A percentile compares a stretch with the other conserved stretches of the same genome.
phyloP scores from a whole-genome alignment of 2,888 invertebrate genomes.

The Conistra vaccinii region DNA sequence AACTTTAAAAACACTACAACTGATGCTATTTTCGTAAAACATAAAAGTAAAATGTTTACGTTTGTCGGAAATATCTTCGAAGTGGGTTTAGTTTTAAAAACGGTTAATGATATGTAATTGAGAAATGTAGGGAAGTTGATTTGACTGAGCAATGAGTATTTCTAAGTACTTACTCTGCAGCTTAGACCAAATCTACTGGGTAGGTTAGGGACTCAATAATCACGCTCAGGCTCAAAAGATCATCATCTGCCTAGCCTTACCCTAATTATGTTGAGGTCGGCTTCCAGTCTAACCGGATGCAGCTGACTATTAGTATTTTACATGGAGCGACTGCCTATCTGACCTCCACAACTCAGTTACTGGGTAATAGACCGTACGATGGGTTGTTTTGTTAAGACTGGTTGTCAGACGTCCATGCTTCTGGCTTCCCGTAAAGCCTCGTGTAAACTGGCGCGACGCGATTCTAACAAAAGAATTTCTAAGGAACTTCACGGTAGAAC shows the following conservation, averaged over 20 bases:
- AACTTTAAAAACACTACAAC: constrained; percentile 27
- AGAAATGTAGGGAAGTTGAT: constrained; percentile 29
- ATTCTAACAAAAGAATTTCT: too few species aligned
- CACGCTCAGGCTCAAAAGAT: background rate
- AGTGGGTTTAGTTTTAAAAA: constrained; percentile 44
- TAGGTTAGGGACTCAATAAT: too few species aligned
- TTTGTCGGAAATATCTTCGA: constrained; percentile 46
- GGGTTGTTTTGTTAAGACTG: too few species aligned
- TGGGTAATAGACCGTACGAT: too few species aligned
- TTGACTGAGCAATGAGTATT: constrained; percentile 10
- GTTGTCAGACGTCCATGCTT: too few species aligned
- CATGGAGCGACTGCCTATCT: too few species aligned
- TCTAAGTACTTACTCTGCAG: background rate
- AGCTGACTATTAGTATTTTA: background rate
- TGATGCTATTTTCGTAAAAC: constrained; percentile 40
- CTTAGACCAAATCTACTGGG: background rate
- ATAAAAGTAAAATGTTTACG: constrained; percentile 33
- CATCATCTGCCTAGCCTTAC: background rate
- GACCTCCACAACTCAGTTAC: too few species aligned
- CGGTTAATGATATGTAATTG: constrained; percentile 37
- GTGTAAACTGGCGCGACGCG: too few species aligned
- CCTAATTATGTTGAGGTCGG: background rate
- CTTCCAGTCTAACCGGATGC: background rate
- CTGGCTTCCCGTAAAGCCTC: too few species aligned
- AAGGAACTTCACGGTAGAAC: too few species aligned